These are phyloP conservation scores for Tridacna gigas DNA, from an alignment of 2,888 invertebrate species.

Conservation along the genomic window DNA sequence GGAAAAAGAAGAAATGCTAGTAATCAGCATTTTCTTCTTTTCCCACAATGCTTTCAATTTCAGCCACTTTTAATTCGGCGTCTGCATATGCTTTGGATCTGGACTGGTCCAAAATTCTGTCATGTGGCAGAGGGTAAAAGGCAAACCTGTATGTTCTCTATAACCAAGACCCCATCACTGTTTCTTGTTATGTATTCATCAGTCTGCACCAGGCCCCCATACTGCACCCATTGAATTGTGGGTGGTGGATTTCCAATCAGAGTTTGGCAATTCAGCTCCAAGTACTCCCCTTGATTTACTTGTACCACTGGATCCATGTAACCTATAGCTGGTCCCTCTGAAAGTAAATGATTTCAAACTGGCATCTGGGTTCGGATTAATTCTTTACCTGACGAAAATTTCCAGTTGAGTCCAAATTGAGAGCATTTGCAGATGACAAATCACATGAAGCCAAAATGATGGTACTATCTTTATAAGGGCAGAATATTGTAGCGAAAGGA, in stretches of 20 bases:
- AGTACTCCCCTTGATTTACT: constrained; percentile 83
- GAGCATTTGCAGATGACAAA: too few relatives aligned
- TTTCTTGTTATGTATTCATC: constrained; percentile 53
- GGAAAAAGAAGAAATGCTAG: not conserved
- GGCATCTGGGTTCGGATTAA: too few relatives aligned
- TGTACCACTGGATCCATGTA: constrained; percentile 85
- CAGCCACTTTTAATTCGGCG: too few relatives aligned
- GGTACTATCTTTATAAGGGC: too few relatives aligned
- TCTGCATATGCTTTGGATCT: too few relatives aligned
- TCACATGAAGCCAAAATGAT: too few relatives aligned
- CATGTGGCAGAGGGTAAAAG: not conserved
- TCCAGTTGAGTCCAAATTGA: too few relatives aligned
- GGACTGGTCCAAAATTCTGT: not conserved
- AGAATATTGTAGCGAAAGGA: not conserved
- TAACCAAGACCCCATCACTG: constrained; percentile 77
- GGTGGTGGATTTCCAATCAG: constrained; percentile 85
- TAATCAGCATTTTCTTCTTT: not conserved
- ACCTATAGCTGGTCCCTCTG: constrained; percentile 85
- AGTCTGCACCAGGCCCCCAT: constrained; percentile 69
- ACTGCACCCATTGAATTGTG: constrained; percentile 84
- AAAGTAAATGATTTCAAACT: constrained; percentile 36
- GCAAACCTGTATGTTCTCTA: constrained; percentile 78
- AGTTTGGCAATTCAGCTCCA: constrained; percentile 85
- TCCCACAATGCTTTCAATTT: not conserved
- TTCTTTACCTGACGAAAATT: too few relatives aligned